Conservation (phyloP, 1,140 invertebrate species). For the Diabrotica undecimpunctata region DNA sequence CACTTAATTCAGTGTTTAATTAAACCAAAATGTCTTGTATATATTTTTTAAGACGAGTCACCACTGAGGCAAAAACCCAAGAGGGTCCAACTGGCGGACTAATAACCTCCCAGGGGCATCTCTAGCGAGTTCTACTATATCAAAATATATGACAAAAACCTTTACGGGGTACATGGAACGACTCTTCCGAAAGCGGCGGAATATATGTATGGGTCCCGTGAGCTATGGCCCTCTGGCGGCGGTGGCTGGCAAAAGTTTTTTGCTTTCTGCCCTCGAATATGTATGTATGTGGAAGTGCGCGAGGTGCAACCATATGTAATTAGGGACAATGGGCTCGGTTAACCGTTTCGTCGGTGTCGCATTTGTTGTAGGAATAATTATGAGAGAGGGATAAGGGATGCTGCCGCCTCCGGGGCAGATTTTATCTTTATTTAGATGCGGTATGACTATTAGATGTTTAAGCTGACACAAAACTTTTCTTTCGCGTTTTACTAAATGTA, state of each 20-base stretch:
- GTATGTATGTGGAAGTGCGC: neutral
- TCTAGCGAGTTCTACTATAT: neutral
- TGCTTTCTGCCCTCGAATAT: neutral
- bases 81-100: neutral
- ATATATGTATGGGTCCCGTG: constrained; percentile 6
- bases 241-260: neutral
- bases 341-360: neutral
- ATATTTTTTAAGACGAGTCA: too few species aligned
- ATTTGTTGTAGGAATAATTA: neutral
- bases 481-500: too few species aligned
- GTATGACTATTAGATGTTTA: neutral
- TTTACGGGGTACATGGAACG: constrained; percentile 5
- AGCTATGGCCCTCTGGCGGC: neutral
- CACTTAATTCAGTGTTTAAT: too few species aligned
- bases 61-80: neutral
- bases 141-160: constrained; percentile 12
- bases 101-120: neutral
- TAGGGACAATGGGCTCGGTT: neutral
- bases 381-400: constrained; percentile 2
- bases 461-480: too few species aligned
- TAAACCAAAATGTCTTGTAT: too few species aligned
- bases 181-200: constrained; percentile 1
- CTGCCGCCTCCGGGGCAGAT: neutral
- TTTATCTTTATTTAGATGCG: neutral
- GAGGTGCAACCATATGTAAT: neutral